Evolutionary conservation across 2,113 vertebrate species (phyloP).

Genomic region (Coregonus clupeaformis): DNA sequence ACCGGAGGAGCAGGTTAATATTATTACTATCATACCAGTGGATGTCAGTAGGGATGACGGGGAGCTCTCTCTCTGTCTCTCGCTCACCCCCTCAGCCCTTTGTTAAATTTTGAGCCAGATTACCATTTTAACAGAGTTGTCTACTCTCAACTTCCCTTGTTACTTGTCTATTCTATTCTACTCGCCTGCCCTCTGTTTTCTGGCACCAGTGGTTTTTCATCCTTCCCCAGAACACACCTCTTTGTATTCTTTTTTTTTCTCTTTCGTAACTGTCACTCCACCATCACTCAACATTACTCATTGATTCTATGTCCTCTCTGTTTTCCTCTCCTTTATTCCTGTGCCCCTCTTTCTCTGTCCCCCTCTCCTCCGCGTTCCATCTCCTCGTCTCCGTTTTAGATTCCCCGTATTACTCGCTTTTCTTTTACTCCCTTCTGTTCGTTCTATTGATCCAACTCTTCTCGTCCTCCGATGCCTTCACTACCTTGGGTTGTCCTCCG

Average conservation of each 20-base stretch:
- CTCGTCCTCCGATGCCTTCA: neutral
- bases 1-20: slow-evolving; percentile 2
- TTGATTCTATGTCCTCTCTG: too few relatives aligned
- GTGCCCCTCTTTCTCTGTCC: neutral
- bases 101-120: neutral
- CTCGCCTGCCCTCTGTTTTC: too few relatives aligned
- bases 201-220: neutral
- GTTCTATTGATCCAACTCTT: neutral
- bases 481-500: too few relatives aligned
- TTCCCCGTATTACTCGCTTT: neutral
- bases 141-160: neutral
- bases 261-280: neutral
- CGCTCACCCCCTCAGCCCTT: neutral
- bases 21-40: neutral
- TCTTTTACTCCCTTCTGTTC: neutral
- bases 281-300: neutral
- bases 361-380: neutral
- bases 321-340: neutral
- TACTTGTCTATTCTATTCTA: neutral
- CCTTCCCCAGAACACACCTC: neutral
- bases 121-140: too few relatives aligned
- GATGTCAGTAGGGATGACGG: neutral
- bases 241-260: neutral
- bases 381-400: neutral
- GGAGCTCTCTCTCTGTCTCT: slow-evolving; percentile 1